Base-by-base conservation (phyloP, 1,140 invertebrate species). In the Drosophila santomea region DNA sequence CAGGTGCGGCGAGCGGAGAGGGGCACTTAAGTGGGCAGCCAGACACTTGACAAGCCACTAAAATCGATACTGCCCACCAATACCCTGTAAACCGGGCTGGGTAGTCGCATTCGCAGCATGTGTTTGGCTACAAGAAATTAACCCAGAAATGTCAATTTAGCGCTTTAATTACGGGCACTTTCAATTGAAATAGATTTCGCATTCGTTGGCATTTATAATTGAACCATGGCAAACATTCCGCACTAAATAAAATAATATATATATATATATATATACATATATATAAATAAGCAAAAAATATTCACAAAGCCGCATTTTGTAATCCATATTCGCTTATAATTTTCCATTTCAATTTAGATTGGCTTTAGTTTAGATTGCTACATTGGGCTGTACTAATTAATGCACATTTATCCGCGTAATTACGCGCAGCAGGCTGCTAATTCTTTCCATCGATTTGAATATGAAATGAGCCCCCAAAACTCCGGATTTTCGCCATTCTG, bases 41-140 rank as follows among this genome's bases (percentile, higher is more conserved):
- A 20, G 64, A 57, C 51, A 71, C 64, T 58, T 57, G 51, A 71
- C 64, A 50, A 57, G 64, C 39, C 43, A 69, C 44, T 57, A 71
- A 69, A 71, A 71, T 71, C 68, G 28, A 71, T 71, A 71, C 28
- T 43, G 38, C 20, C 36, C 10, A n/a, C 41, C 10, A 36, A 58
- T 71, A 71, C 41, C 66, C 66, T 71, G 15, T 3, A 14, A 25
- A 28, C 10, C 23, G 6, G 39, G 28, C 10, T 3, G 39, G 4
- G n/a, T 17, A 44, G 14, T 25, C 28, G 10, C 28, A 14, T 44
- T 59, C 14, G 0, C 4, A 7, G 15, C 10, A 14, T 1, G 3
- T 3, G 23, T n/a, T 8, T n/a, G 12, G 8, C 3, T n/a, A 5
- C 23, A 1, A 8, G 7, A 32, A 32, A 20, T 20, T 7, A 2